A percentile compares a stretch with the other conserved stretches of the same genome.
Conservation (phyloP, 2,888 invertebrate genomes). For the Dryadula phaetusa region DNA sequence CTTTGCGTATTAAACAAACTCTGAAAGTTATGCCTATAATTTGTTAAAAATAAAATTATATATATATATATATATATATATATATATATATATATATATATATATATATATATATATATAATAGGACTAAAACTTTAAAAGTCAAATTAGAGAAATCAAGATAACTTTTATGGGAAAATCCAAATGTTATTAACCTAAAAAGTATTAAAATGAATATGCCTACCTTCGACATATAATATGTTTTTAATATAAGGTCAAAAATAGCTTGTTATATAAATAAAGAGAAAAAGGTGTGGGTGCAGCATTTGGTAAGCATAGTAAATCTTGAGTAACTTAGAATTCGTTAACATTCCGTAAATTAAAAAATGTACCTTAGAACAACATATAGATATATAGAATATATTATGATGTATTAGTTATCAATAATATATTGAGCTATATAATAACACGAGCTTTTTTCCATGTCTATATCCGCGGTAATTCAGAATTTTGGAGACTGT, state of each 20-base stretch:
- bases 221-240: not conserved
- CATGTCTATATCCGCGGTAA: too few species aligned
- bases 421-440: too few species aligned
- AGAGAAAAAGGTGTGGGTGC: not conserved
- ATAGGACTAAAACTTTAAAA: too few species aligned
- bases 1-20: not conserved
- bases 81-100: conserved; percentile 1
- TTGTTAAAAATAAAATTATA: not conserved
- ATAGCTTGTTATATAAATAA: too few species aligned
- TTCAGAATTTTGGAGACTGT: too few species aligned
- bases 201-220: not conserved
- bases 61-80: conserved; percentile 1
- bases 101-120: conserved; percentile 1
- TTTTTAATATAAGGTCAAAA: too few species aligned
- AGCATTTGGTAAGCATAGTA: not conserved
- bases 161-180: not conserved
- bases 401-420: too few species aligned
- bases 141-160: too few species aligned
- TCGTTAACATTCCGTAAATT: not conserved
- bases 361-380: too few species aligned
- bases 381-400: too few species aligned
- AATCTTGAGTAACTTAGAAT: not conserved
- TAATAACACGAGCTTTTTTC: too few species aligned
- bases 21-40: too few species aligned
- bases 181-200: not conserved